Evolutionary conservation across 1,140 invertebrate species (phyloP).

Genomic region (Zeugodacus cucurbitae): DNA sequence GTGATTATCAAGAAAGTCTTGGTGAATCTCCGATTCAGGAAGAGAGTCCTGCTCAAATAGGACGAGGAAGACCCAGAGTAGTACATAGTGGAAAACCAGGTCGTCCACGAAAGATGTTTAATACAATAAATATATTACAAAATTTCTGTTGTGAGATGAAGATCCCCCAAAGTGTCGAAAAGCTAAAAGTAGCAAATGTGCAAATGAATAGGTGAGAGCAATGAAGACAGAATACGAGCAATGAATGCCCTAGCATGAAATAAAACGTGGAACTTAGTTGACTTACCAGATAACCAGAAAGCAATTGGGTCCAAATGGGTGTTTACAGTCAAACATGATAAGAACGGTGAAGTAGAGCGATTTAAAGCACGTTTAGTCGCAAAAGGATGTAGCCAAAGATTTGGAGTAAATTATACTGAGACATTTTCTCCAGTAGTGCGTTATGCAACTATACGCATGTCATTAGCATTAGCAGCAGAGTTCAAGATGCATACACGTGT

Average conservation of each 20-base stretch:
- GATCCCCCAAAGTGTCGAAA: conserved; percentile 37
- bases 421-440: conserved; percentile 46
- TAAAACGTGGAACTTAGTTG: conserved; percentile 46
- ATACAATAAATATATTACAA: conserved; percentile 28
- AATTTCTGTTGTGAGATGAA: conserved; percentile 20
- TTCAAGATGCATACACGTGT: conserved; percentile 21
- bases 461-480: conserved; percentile 48
- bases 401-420: conserved; percentile 22
- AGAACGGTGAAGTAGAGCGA: background rate
- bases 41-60: background rate
- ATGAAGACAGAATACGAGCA: conserved; percentile 31
- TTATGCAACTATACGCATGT: conserved; percentile 47
- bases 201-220: conserved; percentile 50
- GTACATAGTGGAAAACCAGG: conserved; percentile 12
- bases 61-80: conserved; percentile 21
- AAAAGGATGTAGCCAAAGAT: background rate
- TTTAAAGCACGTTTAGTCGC: conserved; percentile 16
- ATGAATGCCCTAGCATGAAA: conserved; percentile 4
- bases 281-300: conserved; percentile 41
- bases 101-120: conserved; percentile 35
- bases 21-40: background rate
- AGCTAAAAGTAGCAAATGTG: conserved; percentile 29
- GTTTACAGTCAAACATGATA: background rate
- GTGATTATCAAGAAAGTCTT: background rate
- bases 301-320: conserved; percentile 36